Evolutionary conservation across 2,797 vertebrate genomes (phyloP).

Genomic region (Tiaroga cobitis): DNA sequence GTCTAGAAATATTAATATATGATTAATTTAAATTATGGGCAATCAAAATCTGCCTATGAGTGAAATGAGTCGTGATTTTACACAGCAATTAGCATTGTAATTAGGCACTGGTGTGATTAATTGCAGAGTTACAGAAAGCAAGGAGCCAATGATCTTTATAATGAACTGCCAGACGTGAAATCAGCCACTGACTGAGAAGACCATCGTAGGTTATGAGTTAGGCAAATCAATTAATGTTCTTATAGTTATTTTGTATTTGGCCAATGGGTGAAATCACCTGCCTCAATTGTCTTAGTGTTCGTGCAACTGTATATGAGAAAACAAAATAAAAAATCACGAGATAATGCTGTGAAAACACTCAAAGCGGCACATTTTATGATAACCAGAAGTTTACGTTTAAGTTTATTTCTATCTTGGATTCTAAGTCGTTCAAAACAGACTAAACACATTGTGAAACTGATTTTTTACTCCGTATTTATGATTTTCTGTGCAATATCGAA

Average conservation of each 20-base stretch:
- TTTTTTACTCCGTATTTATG: neutral
- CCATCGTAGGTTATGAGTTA: constrained; percentile 70
- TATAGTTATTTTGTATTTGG: neutral
- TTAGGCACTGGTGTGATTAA: constrained; percentile 81
- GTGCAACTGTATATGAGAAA: constrained; percentile 47
- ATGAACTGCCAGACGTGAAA: constrained; percentile 75
- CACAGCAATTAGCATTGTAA: constrained; percentile 83
- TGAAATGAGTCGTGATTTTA: constrained; percentile 80
- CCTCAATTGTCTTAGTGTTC: neutral
- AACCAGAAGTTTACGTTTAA: neutral
- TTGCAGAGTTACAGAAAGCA: constrained; percentile 70
- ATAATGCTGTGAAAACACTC: neutral
- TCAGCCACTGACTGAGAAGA: constrained; percentile 65
- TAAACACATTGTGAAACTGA: neutral
- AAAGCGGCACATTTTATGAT: neutral
- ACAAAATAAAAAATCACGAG: neutral
- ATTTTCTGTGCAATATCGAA: neutral
- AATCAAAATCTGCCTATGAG: constrained; percentile 72
- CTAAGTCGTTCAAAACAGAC: neutral
- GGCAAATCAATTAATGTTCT: constrained; percentile 25
- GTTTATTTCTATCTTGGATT: neutral
- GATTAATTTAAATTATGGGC: constrained; percentile 36
- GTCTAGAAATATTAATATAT: constrained; percentile 22
- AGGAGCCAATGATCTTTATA: constrained; percentile 76
- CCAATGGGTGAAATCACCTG: constrained; percentile 7